These are phyloP conservation scores for Exocentrus adspersus DNA, from an alignment of 2,888 invertebrate genomes.

Conservation along the genomic window DNA sequence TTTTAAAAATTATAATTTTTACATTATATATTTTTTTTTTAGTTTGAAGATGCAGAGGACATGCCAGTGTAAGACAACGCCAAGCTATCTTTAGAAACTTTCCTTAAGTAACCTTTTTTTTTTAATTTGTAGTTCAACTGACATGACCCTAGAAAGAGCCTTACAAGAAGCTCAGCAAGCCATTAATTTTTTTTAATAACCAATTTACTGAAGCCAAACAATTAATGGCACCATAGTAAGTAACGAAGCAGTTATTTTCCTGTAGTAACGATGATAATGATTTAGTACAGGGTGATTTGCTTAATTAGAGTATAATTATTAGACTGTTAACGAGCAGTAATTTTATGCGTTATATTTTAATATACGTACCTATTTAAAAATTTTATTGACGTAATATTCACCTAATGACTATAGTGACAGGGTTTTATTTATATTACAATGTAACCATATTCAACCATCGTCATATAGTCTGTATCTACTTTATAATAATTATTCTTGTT, in stretches of 20 bases:
- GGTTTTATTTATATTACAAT: too few relatives aligned
- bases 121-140: conserved; percentile 55
- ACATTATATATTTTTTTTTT: conserved; percentile 2
- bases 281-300: neutral
- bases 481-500: too few relatives aligned
- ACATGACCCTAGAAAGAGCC: conserved; percentile 74
- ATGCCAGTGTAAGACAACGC: conserved; percentile 24
- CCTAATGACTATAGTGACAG: too few relatives aligned
- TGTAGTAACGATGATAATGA: neutral
- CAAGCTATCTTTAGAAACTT: neutral
- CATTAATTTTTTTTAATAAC: conserved; percentile 93
- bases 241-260: conserved; percentile 9
- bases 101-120: conserved; percentile 34
- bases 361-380: too few relatives aligned
- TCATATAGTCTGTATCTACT: too few relatives aligned
- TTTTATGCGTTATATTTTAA: too few relatives aligned
- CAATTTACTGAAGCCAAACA: conserved; percentile 83
- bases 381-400: too few relatives aligned
- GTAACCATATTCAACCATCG: too few relatives aligned
- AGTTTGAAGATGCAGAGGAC: conserved; percentile 38
- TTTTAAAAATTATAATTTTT: too few relatives aligned
- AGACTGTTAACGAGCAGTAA: too few relatives aligned
- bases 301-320: too few relatives aligned
- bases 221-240: conserved; percentile 82
- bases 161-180: conserved; percentile 82